Evolutionary conservation across 2,797 vertebrate species (phyloP).

Genomic region (Mormyrus proboscirostris): DNA sequence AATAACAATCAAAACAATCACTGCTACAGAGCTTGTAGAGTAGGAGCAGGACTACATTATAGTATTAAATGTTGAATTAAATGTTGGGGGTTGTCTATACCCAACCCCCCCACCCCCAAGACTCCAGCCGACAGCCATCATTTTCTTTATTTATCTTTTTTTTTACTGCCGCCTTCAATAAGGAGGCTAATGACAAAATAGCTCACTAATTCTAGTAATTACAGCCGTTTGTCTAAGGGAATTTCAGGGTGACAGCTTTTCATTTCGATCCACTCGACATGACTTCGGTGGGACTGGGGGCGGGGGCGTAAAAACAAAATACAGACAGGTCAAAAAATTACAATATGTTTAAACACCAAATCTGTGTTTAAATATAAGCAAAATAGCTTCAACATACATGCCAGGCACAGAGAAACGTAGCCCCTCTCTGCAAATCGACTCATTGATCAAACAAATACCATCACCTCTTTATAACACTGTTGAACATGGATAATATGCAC

Average conservation of each 20-base stretch:
- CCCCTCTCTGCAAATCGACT: not conserved
- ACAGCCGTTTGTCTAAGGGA: slow-evolving; percentile 60
- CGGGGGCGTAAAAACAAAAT: slow-evolving; percentile 39
- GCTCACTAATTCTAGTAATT: slow-evolving; percentile 70
- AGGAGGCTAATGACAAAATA: slow-evolving; percentile 69
- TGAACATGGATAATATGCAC: not conserved
- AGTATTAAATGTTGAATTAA: slow-evolving; percentile 63
- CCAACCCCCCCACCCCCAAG: slow-evolving; percentile 39
- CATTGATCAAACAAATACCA: slow-evolving; percentile 5
- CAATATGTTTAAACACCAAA: slow-evolving; percentile 32
- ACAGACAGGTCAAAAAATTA: slow-evolving; percentile 48
- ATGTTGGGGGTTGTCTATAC: slow-evolving; percentile 42
- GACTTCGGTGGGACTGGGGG: slow-evolving; percentile 35
- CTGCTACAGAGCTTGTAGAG: slow-evolving; percentile 43
- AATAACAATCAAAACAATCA: slow-evolving; percentile 63
- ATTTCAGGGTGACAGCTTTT: slow-evolving; percentile 56
- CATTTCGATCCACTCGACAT: slow-evolving; percentile 47
- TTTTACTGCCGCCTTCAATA: slow-evolving; percentile 61
- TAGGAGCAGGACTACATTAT: slow-evolving; percentile 60
- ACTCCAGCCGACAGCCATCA: slow-evolving; percentile 59
- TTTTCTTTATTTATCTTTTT: slow-evolving; percentile 60
- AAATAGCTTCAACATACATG: slow-evolving; percentile 10
- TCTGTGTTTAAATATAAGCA: slow-evolving; percentile 18
- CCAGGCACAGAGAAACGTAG: not conserved
- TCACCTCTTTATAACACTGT: not conserved